Percentiles rank a stretch among this genome's conserved stretches.
Evolutionary conservation across 2,113 vertebrate genomes (phyloP).

Genomic region (Vulpes vulpes): DNA sequence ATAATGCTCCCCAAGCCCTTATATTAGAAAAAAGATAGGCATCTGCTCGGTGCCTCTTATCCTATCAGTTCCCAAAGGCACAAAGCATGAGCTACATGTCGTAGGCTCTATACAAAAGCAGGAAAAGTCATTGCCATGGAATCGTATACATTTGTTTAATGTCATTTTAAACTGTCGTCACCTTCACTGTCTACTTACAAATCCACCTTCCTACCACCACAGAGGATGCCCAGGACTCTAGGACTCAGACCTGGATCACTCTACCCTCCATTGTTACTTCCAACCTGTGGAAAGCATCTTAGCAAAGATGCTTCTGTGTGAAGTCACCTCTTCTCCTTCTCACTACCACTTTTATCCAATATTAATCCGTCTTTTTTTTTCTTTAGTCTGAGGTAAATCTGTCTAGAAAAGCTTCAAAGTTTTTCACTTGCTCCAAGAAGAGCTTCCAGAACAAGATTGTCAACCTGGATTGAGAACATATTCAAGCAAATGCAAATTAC

Average conservation of each 20-base stretch:
- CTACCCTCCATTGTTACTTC: neutral
- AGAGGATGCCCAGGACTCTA: neutral
- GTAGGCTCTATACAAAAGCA: neutral
- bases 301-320: neutral
- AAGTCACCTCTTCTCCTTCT: neutral
- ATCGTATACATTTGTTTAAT: neutral
- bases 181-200: neutral
- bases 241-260: neutral
- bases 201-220: fast-evolving
- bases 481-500: neutral
- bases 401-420: neutral
- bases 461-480: neutral
- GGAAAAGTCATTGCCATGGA: neutral
- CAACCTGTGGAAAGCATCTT: neutral
- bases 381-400: neutral
- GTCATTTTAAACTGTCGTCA: neutral
- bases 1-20: neutral
- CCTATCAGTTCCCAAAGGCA: neutral
- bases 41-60: neutral
- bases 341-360: neutral
- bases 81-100: neutral
- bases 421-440: neutral
- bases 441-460: neutral
- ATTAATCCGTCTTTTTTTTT: neutral
- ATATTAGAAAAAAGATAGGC: constrained; percentile 34